A percentile compares a stretch with the other conserved stretches of the same genome.
These are phyloP conservation scores for Rhodeus uyekii DNA, from an alignment of 2,797 vertebrate genomes.

Conservation along the genomic window DNA sequence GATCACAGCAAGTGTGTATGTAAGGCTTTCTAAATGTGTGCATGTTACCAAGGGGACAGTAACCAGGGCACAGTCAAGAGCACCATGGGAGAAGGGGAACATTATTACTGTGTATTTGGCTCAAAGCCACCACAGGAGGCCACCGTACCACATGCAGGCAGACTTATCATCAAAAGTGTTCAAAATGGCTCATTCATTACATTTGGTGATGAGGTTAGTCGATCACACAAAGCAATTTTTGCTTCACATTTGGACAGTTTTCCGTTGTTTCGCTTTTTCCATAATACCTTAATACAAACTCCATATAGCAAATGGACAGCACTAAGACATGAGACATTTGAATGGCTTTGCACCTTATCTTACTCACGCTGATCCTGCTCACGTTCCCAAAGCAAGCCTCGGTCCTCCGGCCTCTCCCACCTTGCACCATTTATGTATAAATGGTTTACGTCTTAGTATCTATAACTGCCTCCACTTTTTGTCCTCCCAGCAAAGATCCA, in stretches of 20 bases:
- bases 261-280: conserved; percentile 6
- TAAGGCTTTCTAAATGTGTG: conserved; percentile 48
- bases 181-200: conserved; percentile 48
- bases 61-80: conserved; percentile 54
- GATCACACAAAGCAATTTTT: conserved; percentile 40
- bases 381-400: conserved; percentile 36
- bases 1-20: conserved; percentile 20
- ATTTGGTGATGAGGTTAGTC: conserved; percentile 21
- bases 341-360: conserved; percentile 53
- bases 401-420: conserved; percentile 47
- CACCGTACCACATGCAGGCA: conserved; percentile 42
- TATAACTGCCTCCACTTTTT: conserved; percentile 37
- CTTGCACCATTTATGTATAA: conserved; percentile 58
- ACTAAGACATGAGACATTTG: conserved; percentile 46
- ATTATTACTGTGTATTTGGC: conserved; percentile 52
- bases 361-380: conserved; percentile 46
- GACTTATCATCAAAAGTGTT: conserved; percentile 51
- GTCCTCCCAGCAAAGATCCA: conserved; percentile 19
- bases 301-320: conserved; percentile 10
- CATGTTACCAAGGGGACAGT: conserved; percentile 62
- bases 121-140: conserved; percentile 45
- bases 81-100: conserved; percentile 44
- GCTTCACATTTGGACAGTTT: conserved; percentile 11
- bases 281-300: not conserved
- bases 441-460: conserved; percentile 62